Evolutionary conservation across 2,888 invertebrate species (phyloP).

Genomic region (Julus scandinavius): DNA sequence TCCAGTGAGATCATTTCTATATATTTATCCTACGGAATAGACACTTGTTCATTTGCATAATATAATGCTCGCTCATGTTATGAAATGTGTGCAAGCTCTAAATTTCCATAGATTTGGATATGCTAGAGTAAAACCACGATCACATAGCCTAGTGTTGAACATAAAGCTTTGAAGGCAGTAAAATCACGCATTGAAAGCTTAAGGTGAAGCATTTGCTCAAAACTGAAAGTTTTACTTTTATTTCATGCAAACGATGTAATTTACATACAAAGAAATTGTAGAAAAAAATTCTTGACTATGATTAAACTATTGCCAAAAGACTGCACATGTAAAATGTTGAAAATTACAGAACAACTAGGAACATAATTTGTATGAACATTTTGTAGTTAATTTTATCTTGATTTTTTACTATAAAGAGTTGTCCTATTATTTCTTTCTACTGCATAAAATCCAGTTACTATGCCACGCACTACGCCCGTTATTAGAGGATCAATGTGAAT

Average conservation of each 20-base stretch:
- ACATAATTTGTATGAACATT: no score
- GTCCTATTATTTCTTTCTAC: no score
- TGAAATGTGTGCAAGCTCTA: not conserved
- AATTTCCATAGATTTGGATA: not conserved
- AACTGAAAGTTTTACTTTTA: not conserved
- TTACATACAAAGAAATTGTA: no score
- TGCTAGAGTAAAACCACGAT: not conserved
- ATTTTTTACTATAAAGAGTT: no score
- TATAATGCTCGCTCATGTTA: not conserved
- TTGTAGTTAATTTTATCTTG: no score
- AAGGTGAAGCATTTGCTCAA: not conserved
- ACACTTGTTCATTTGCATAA: not conserved
- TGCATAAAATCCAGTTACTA: no score
- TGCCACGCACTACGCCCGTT: not conserved
- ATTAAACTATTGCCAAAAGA: no score
- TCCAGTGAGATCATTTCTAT: not conserved
- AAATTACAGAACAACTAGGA: not conserved
- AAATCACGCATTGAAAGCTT: not conserved
- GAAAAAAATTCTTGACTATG: no score
- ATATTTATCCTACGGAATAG: no score
- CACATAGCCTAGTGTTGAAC: not conserved
- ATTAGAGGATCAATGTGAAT: not conserved
- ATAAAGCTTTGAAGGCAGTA: not conserved
- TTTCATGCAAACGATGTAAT: no score
- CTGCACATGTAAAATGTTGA: no score